Evolutionary conservation across 2,888 invertebrate species (phyloP).

Genomic region (Mesochorus sp.): DNA sequence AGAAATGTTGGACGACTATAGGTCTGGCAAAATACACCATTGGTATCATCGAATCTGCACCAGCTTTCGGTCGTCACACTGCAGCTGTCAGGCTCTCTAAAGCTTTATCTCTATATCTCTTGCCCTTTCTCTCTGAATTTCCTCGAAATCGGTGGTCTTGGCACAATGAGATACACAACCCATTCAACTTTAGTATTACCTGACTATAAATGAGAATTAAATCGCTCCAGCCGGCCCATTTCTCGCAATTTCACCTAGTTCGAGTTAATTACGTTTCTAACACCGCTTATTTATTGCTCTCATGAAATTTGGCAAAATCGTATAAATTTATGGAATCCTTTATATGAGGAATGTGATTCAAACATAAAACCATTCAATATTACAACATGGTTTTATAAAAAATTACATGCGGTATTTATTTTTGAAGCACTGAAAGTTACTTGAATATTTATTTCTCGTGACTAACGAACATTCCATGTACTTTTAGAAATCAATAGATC

Average conservation of each 20-base stretch:
- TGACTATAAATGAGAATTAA: slow-evolving; percentile 39
- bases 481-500: no score
- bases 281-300: background rate
- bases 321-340: background rate
- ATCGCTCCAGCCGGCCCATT: slow-evolving; percentile 20
- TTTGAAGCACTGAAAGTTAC: no score
- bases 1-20: slow-evolving; percentile 20
- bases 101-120: background rate
- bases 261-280: slow-evolving; percentile 19
- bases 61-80: background rate
- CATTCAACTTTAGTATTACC: slow-evolving; percentile 31
- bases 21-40: background rate
- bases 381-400: no score
- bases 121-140: background rate
- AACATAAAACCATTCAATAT: no score
- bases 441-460: no score
- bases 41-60: slow-evolving; percentile 13
- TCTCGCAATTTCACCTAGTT: slow-evolving; percentile 9
- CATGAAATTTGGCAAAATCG: slow-evolving; percentile 13
- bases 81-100: no score
- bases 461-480: no score
- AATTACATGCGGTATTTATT: no score
- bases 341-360: no score
- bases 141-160: slow-evolving; percentile 31
- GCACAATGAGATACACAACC: slow-evolving; percentile 31